Conservation (phyloP, 2,888 invertebrate genomes). For the Sarcophaga variegata region DNA sequence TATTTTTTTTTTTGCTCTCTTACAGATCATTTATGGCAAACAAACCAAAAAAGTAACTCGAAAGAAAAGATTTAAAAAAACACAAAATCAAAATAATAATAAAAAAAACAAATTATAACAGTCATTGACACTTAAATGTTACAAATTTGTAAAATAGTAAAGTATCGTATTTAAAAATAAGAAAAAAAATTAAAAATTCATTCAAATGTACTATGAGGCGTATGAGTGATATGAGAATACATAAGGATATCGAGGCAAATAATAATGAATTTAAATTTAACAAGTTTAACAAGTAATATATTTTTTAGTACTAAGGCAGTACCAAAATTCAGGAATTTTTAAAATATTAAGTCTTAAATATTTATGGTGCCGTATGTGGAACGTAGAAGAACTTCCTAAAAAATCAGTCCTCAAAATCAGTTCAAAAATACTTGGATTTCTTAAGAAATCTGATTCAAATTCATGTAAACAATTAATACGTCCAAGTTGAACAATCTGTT, state of each 20-base stretch:
- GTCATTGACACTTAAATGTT: slow-evolving; percentile 63
- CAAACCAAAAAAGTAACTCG: neutral
- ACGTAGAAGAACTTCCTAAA: too few species aligned
- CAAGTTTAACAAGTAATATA: too few species aligned
- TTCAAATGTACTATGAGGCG: neutral
- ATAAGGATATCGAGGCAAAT: neutral
- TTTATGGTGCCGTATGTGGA: too few species aligned
- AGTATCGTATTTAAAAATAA: neutral
- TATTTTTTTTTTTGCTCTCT: slow-evolving; percentile 38
- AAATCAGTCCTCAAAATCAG: too few species aligned
- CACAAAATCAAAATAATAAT: neutral
- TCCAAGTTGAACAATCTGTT: too few species aligned
- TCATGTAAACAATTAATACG: too few species aligned
- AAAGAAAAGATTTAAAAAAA: neutral
- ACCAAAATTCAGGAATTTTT: too few species aligned
- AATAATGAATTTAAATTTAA: too few species aligned
- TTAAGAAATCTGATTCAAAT: too few species aligned
- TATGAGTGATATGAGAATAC: slow-evolving; percentile 14
- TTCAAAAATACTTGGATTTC: too few species aligned
- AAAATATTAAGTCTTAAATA: too few species aligned
- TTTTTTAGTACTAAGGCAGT: too few species aligned
- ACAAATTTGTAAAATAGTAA: slow-evolving; percentile 42
- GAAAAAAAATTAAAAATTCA: neutral
- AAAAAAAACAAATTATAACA: slow-evolving; percentile 57
- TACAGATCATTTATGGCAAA: slow-evolving; percentile 29